Evolutionary conservation across 2,797 vertebrate genomes (phyloP).

Genomic region (Pogoniulus pusillus): DNA sequence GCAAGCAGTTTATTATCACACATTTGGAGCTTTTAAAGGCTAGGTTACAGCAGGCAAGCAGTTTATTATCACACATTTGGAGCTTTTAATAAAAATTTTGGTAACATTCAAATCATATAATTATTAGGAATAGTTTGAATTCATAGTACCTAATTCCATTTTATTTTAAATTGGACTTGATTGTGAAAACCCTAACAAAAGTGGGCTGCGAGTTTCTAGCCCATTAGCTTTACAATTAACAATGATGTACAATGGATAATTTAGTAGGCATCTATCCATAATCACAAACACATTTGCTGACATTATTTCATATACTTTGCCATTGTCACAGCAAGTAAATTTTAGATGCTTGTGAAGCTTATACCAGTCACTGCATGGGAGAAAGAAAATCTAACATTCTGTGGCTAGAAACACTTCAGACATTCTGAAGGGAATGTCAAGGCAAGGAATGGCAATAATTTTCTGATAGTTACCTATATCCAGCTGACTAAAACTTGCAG

Average conservation of each 20-base stretch:
- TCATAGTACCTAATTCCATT: background rate
- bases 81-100: background rate
- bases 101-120: background rate
- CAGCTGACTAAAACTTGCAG: background rate
- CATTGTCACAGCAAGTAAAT: background rate
- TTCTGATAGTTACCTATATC: background rate
- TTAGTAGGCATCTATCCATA: background rate
- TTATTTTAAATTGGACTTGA: conserved; percentile 13
- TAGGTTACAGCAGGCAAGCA: background rate
- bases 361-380: background rate
- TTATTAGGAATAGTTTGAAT: background rate
- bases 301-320: background rate
- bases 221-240: background rate
- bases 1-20: background rate
- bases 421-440: background rate
- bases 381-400: background rate
- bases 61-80: background rate
- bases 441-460: background rate
- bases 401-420: background rate
- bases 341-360: background rate
- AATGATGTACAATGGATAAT: background rate
- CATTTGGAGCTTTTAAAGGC: background rate
- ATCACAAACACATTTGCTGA: background rate
- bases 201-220: background rate
- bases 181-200: background rate